phyloP scores from a whole-genome alignment of 37 sponge, comb jelly and placozoan species.

The Halisarca cf. caerulea region DNA sequence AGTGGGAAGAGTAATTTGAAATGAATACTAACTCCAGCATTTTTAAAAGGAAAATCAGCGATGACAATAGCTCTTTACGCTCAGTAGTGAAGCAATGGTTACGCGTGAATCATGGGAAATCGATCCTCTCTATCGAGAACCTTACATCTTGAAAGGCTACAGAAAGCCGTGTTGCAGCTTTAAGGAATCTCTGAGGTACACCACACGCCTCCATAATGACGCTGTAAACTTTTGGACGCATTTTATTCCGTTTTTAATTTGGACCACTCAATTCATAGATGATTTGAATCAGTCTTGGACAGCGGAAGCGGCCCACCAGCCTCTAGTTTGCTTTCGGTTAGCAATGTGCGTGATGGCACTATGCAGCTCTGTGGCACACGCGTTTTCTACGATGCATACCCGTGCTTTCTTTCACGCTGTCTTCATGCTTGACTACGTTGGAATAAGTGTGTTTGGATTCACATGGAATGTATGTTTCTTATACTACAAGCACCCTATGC shows the following conservation, averaged over 20 bases:
- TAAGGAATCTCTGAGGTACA: neutral
- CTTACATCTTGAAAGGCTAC: neutral
- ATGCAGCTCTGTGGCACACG: neutral
- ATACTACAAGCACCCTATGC: neutral
- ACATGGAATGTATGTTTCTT: neutral
- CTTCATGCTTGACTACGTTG: slow-evolving; percentile 1
- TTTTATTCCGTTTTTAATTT: neutral
- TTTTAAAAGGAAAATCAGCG: too few relatives aligned
- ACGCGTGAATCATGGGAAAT: neutral
- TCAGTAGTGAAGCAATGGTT: too few relatives aligned
- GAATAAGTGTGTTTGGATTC: neutral
- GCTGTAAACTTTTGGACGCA: slow-evolving; percentile 3
- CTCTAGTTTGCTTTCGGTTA: neutral
- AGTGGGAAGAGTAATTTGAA: too few relatives aligned
- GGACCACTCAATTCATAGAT: neutral
- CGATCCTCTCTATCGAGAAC: neutral
- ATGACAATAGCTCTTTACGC: too few relatives aligned
- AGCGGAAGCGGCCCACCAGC: neutral
- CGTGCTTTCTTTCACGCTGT: neutral
- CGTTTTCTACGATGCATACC: neutral
- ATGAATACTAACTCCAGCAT: too few relatives aligned
- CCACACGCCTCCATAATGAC: neutral
- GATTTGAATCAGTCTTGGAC: neutral
- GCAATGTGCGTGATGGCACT: neutral
- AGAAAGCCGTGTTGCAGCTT: neutral